Percentiles rank a stretch among this genome's conserved stretches.
These are phyloP conservation scores for Osedax frankpressi DNA, from an alignment of 2,888 invertebrate genomes.

Conservation along the genomic window DNA sequence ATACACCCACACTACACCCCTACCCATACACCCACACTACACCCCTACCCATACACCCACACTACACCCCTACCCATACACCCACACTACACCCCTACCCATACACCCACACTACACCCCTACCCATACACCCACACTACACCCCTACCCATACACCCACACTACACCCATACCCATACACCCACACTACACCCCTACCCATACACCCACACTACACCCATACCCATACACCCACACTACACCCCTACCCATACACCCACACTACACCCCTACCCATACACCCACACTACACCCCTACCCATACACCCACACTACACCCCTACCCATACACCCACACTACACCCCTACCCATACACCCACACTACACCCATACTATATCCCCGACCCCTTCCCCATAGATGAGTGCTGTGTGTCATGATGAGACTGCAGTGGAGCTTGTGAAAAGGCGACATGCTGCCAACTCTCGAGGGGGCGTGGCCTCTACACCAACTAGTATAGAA, in stretches of 20 bases:
- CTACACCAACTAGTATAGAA: not conserved
- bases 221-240: too few species aligned
- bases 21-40: not conserved
- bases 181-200: conserved; percentile 19
- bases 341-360: not conserved
- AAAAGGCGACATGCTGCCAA: conserved; percentile 49
- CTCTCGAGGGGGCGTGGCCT: not conserved
- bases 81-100: not conserved
- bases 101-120: not conserved
- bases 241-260: not conserved
- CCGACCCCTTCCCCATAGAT: conserved; percentile 28
- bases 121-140: too few species aligned
- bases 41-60: too few species aligned
- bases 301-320: too few species aligned
- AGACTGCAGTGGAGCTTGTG: conserved; percentile 59
- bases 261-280: not conserved
- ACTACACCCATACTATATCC: not conserved
- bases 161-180: not conserved
- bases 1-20: not conserved
- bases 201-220: too few species aligned
- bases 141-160: not conserved
- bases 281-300: not conserved
- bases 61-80: not conserved
- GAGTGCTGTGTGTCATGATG: conserved; percentile 42
- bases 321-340: too few species aligned